These are phyloP conservation scores for Macrophya annulata DNA, from an alignment of 2,888 invertebrate species.

Conservation along the genomic window DNA sequence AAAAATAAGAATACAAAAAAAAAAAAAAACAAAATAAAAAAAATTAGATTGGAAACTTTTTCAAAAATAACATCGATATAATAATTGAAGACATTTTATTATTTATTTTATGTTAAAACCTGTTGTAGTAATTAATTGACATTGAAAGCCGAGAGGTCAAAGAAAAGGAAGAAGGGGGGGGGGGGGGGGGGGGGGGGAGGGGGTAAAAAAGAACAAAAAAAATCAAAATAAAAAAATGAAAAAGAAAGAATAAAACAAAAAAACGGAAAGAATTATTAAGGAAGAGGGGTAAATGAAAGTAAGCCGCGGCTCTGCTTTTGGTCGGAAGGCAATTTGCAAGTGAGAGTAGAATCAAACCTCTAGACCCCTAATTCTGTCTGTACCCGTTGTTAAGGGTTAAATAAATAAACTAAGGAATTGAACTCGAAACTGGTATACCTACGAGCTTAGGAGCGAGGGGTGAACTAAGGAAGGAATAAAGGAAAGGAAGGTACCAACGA, in stretches of 20 bases:
- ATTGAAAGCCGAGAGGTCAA: too few species aligned
- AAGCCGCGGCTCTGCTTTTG: background rate
- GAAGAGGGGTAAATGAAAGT: background rate
- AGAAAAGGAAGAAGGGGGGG: background rate
- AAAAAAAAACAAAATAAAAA: too few species aligned
- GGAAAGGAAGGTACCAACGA: background rate
- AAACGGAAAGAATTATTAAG: background rate
- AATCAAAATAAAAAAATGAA: too few species aligned
- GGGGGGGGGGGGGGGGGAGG: background rate
- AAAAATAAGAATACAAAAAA: too few species aligned
- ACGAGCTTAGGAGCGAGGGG: background rate
- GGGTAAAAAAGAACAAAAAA: too few species aligned
- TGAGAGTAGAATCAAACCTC: slow-evolving; percentile 37
- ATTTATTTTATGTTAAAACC: too few species aligned
- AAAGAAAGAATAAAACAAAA: too few species aligned
- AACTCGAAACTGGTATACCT: slow-evolving; percentile 11
- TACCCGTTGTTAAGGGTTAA: slow-evolving; percentile 50
- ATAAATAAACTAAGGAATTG: slow-evolving; percentile 56
- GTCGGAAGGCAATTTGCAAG: slow-evolving; percentile 47
- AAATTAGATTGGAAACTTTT: too few species aligned
- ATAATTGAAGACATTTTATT: too few species aligned
- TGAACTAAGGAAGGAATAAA: background rate
- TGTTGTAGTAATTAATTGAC: too few species aligned
- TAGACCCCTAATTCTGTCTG: slow-evolving; percentile 31
- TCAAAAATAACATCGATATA: too few species aligned